A percentile compares a stretch with the other conserved stretches of the same genome.
Evolutionary conservation across 2,888 invertebrate species (phyloP).

Genomic region (Drosophila nr. fundita): DNA sequence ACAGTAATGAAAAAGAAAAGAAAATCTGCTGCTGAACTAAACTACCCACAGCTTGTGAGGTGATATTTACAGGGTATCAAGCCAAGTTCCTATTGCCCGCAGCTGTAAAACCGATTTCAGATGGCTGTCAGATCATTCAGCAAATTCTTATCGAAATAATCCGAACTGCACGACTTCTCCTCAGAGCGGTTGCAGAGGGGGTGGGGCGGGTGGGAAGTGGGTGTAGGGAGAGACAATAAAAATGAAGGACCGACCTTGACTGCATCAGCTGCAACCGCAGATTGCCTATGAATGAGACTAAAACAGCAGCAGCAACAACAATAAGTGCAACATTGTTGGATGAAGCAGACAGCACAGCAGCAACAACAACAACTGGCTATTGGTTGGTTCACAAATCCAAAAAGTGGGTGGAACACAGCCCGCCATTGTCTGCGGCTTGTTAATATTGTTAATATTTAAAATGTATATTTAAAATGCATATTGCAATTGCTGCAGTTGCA

Average conservation of each 20-base stretch:
- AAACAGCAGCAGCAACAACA: conserved; percentile 19
- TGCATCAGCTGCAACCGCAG: conserved; percentile 37
- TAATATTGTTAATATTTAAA: conserved; percentile 31
- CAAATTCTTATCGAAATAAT: conserved; percentile 60
- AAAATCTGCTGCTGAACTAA: neutral
- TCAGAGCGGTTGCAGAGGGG: neutral
- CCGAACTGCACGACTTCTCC: conserved; percentile 63
- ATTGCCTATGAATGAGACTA: conserved; percentile 45
- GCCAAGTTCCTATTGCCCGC: conserved; percentile 3
- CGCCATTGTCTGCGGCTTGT: conserved; percentile 57
- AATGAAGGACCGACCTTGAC: conserved; percentile 71
- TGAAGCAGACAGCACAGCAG: conserved; percentile 51
- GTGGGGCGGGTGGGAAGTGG: neutral
- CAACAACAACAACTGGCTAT: conserved; percentile 16
- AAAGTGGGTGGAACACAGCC: conserved; percentile 59
- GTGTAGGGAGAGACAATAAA: conserved; percentile 5
- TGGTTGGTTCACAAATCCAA: conserved; percentile 35
- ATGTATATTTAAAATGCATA: conserved; percentile 48
- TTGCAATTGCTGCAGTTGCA: conserved; percentile 29
- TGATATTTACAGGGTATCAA: conserved; percentile 26
- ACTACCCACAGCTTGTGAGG: neutral
- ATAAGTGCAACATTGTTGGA: conserved; percentile 66
- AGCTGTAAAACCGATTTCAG: conserved; percentile 9
- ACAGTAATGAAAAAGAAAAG: neutral
- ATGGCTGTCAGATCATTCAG: conserved; percentile 50